Evolutionary conservation across 2,888 invertebrate species (phyloP).

Genomic region (Eupithecia inturbata): DNA sequence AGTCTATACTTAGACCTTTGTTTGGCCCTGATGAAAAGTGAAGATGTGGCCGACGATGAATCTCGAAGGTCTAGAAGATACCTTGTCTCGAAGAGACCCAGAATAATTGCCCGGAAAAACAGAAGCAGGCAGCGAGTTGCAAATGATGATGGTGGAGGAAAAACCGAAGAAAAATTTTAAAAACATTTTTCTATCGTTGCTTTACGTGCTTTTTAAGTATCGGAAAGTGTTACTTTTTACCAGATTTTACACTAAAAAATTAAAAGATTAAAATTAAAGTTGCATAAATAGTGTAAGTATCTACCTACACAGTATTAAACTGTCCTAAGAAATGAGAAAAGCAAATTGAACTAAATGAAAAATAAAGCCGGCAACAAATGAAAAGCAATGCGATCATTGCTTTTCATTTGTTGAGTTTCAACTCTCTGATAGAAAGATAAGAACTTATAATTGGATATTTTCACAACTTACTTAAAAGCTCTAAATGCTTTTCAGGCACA

Average conservation of each 20-base stretch:
- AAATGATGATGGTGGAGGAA: too few relatives aligned
- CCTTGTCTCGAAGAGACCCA: too few relatives aligned
- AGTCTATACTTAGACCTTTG: too few relatives aligned
- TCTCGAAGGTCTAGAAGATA: too few relatives aligned
- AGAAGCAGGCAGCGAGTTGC: too few relatives aligned
- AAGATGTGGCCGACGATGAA: too few relatives aligned
- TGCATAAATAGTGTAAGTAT: neutral
- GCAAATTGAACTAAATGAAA: conserved; percentile 7
- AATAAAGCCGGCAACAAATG: conserved; percentile 4
- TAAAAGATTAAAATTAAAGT: neutral
- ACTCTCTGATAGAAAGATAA: neutral
- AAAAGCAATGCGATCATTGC: neutral
- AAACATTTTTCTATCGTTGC: conserved; percentile 21
- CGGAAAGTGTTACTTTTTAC: neutral
- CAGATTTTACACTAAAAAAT: neutral
- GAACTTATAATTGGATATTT: conserved; percentile 11
- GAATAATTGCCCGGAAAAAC: too few relatives aligned
- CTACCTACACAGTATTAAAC: conserved; percentile 2
- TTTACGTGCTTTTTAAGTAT: conserved; percentile 1
- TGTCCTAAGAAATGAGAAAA: neutral
- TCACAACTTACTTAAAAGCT: neutral
- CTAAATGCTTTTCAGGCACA: neutral
- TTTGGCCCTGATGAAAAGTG: too few relatives aligned
- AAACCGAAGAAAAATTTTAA: too few relatives aligned
- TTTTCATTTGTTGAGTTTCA: neutral